Conservation (phyloP, 1,140 invertebrate species). For the Drosophila persimilis region DNA sequence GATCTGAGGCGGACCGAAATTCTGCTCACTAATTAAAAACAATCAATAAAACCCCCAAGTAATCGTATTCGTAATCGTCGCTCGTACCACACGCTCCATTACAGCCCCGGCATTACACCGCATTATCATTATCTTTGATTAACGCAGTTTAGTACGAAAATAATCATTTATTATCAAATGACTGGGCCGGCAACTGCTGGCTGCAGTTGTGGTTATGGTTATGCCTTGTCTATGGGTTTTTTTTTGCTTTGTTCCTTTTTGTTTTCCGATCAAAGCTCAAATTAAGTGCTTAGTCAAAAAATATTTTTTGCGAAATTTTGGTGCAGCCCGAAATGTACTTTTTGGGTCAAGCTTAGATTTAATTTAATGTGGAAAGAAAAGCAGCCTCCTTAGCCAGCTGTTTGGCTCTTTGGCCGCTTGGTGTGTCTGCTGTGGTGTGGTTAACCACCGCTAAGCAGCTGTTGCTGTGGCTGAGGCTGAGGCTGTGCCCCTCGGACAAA, state of each 20-base stretch:
- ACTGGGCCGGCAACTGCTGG: conserved; percentile 16
- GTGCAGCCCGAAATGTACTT: conserved; percentile 1
- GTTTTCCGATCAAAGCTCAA: conserved; percentile 26
- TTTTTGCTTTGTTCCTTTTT: conserved; percentile 13
- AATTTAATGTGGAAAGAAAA: conserved; percentile 56
- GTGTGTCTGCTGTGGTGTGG: conserved; percentile 13
- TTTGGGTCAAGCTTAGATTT: conserved; percentile 80
- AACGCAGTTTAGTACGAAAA: conserved; percentile 76
- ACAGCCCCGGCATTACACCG: conserved; percentile 39
- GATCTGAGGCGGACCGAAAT: conserved; percentile 61
- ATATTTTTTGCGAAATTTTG: conserved; percentile 46
- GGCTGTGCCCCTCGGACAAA: conserved; percentile 14
- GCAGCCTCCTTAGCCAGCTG: conserved; percentile 40
- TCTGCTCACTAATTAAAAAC: conserved; percentile 75
- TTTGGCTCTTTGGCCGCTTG: not conserved
- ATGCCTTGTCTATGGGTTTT: no score
- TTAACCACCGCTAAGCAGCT: conserved; percentile 10
- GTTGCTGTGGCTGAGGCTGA: not conserved
- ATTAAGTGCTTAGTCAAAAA: conserved; percentile 69
- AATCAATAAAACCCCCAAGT: conserved; percentile 64
- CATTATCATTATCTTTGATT: conserved; percentile 75
- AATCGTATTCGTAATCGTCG: conserved; percentile 1
- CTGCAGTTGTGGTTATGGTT: conserved; percentile 22
- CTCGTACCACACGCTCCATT: conserved; percentile 17
- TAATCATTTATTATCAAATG: conserved; percentile 77